A percentile compares a stretch with the other conserved stretches of the same genome.
These are phyloP conservation scores for Synergus umbraculus DNA, from an alignment of 2,888 invertebrate genomes.

Conservation along the genomic window DNA sequence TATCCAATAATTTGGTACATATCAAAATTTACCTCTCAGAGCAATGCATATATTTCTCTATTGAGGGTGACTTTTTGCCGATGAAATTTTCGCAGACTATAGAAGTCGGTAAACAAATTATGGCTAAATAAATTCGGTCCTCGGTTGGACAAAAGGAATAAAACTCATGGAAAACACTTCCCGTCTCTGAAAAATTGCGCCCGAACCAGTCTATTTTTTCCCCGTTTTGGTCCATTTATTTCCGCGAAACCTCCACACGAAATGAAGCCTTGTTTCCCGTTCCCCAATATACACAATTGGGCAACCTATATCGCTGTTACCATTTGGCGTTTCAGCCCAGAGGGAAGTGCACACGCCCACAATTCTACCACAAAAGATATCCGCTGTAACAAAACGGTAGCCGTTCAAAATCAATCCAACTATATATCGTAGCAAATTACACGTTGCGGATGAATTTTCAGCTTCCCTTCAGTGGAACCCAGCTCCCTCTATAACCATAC, in stretches of 20 bases:
- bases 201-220: slow-evolving; percentile 43
- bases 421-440: slow-evolving; percentile 72
- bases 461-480: slow-evolving; percentile 56
- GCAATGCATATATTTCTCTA: no score
- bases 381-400: slow-evolving; percentile 75
- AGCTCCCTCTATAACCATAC: slow-evolving; percentile 45
- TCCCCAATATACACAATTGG: slow-evolving; percentile 58
- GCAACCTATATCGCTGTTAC: slow-evolving; percentile 66
- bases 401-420: slow-evolving; percentile 73
- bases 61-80: no score
- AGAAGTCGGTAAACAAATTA: neutral
- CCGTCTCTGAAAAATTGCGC: slow-evolving; percentile 63
- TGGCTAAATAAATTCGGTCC: neutral
- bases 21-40: no score
- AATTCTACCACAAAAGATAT: slow-evolving; percentile 75
- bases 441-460: slow-evolving; percentile 71
- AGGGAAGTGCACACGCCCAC: slow-evolving; percentile 73
- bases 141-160: neutral
- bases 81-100: no score
- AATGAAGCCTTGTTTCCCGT: slow-evolving; percentile 58
- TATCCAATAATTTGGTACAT: neutral
- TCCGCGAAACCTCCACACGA: slow-evolving; percentile 53
- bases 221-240: slow-evolving; percentile 56
- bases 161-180: slow-evolving; percentile 45
- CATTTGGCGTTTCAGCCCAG: slow-evolving; percentile 74